These are phyloP conservation scores for Phrynocephalus forsythii DNA, from an alignment of 2,797 vertebrate species.

Conservation along the genomic window DNA sequence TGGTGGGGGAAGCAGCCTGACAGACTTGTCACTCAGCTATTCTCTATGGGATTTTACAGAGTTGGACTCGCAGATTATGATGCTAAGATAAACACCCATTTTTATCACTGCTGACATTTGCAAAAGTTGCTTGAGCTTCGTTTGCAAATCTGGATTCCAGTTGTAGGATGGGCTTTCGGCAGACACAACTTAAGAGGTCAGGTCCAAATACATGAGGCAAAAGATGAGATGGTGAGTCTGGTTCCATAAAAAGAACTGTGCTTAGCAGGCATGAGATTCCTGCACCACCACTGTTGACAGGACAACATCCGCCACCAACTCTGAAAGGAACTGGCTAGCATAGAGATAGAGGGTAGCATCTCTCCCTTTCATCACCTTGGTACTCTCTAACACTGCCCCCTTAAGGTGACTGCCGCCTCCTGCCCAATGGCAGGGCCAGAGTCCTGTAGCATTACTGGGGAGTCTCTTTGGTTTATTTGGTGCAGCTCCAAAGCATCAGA, in stretches of 20 bases:
- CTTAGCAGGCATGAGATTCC: no score
- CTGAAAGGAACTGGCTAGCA: no score
- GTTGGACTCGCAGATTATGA: neutral
- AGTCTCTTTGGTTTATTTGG: neutral
- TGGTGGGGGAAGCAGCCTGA: neutral
- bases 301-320: no score
- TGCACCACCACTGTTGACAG: no score
- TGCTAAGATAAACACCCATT: neutral
- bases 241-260: no score
- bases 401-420: no score
- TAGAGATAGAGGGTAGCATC: neutral
- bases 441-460: no score
- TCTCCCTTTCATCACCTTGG: neutral
- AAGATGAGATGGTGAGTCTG: no score
- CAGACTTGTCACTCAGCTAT: constrained; percentile 21
- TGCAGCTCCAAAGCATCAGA: neutral
- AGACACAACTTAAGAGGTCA: no score
- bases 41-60: neutral
- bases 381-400: no score
- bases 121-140: neutral
- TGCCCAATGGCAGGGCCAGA: no score
- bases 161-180: neutral
- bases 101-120: neutral
- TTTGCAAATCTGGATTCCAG: neutral
- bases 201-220: no score